Evolutionary conservation across 2,113 vertebrate species (phyloP), one percentile per base, ranked within the genome.

Genomic region (Notarius lentiginosus): DNA sequence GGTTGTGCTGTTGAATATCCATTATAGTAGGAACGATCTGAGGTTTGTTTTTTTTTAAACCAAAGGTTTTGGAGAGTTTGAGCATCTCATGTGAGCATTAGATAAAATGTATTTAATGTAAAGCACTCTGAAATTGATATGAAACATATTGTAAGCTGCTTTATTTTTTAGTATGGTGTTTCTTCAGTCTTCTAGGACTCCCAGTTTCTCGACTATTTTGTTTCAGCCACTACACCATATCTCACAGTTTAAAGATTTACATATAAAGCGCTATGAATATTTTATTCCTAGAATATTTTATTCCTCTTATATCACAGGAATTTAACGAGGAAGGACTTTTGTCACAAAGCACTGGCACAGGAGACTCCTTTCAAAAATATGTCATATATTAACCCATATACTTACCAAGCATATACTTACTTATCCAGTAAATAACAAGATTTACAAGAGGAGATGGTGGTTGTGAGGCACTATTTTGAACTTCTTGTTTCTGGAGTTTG

Each of bases 401-500:
- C 63, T 66, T 0, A 66, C 63, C n/a, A 66, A 66, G 63, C 24
- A 66, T 66, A 66, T 9, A 66, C n/a, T 34, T 15, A 34, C 7
- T 70, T 18, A 11, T 70, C 15, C 15, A 49, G 10, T 73, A 20
- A 73, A 18, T 20, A 20, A 3, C 22, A 20, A 8, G 34, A 49
- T 49, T 47, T 73, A 41, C 66, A 70, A 34, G 66, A 70, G 34
- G 34, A 20, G 34, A 41, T 47, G 17, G 34, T 73, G 70, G 49
- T 22, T 22, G 34, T 22, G 18, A 41, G 47, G 18, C 22, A 41
- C 34, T 20, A 20, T 72, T 72, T 72, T 70, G 14, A 17, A 34
- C 14, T 30, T 66, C n/a, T 27, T 89, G 86, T 91, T 90, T 90
- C 87, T 89, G 56, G 73, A 91, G 55, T 82, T 63, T 75, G 27